Evolutionary conservation across 1,140 invertebrate genomes (phyloP), one percentile per base, ranked within the genome.

Genomic region (Zaprionus ornatus): DNA sequence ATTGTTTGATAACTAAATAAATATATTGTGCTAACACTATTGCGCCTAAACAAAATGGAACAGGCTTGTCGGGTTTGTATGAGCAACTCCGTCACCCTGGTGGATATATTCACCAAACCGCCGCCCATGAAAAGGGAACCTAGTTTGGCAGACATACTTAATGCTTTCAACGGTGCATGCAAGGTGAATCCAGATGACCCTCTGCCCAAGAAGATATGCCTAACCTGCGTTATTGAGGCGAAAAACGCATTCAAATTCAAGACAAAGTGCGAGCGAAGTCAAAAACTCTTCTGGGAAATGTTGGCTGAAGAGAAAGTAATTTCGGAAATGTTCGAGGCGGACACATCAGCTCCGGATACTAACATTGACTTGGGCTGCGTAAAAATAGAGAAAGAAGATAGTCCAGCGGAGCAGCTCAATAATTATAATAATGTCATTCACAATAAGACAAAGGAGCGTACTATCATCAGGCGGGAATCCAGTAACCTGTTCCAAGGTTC

Each of bases 131-230:
- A 15, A 12, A 21, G 25, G 2, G 56, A 61, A 5, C 66, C 29
- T 1, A 69, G 56, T 15, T 17, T 69, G 7, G 66, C 23, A 0
- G 45, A 37, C 9, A 69, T 69, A 57, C 19, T 69, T 3, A 61
- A 27, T 9, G 57, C 60, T n/a, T 69, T 57, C 45, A 48, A 29
- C 3, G 2, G 29, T 32, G 32, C 7, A 2, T 69, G 56, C 9
- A 42, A 54, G n/a, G 21, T 69, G 5, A 17, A 29, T 0, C 29
- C n/a, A 27, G 66, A 61, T 37, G 66, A 69, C 40, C 45, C 42
- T 7, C 12, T 69, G 45, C 57, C 66, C 10, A 69, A 69, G 13
- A 29, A 52, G 66, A 69, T 69, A 29, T 69, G 66, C 9, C 12
- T 60, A 4, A 19, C 56, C 4, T 69, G 66, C 21, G 42, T 40